Evolutionary conservation across 2,888 invertebrate species (phyloP), one percentile per base, ranked within the genome.

Genomic region (Sarcophaga rosellei): DNA sequence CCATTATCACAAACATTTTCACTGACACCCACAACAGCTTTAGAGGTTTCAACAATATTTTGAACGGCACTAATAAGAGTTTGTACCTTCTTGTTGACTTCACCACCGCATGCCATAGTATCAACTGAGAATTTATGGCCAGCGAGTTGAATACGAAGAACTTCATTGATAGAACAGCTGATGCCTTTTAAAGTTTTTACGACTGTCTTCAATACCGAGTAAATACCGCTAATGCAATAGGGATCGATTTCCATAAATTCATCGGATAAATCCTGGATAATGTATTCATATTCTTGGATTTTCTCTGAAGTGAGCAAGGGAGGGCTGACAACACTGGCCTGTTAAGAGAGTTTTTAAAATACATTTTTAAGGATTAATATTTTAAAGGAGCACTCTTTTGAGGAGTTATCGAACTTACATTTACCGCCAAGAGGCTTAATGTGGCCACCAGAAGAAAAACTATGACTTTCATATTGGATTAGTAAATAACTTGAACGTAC

Each of bases 101-200:
- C 76, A 11, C 81, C 85, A 23, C 89, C 91, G 76, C 91, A 91
- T 0, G 6, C 68, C 1, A 84, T 1, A 11, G 91, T 79, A n/a
- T 87, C 75, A 10, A 20, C 5, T 21, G 88, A 81, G 81, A 89
- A 91, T 6, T 85, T 68, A 44, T 75, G 44, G 10, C 89, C 90
- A 65, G 87, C 90, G 2, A 11, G 76, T 79, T 88, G 61, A 59
- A 90, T 90, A 66, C 87, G 89, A 2, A 66, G 23, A 3, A 89
- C 90, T 88, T 90, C 90, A 15, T 89, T 88, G 12, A 91, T 15
- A 17, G 88, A 25, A 69, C 91, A 91, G 74, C 90, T 90, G 23
- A 91, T 65, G 17, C 91, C 91, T 88, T 91, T 91, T 1, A 89
- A 21, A 23, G 85, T 82, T 44, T 89, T 90, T 20, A 91, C 69